phyloP scores from a whole-genome alignment of 2,888 invertebrate genomes.

The Acrocera orbiculus region DNA sequence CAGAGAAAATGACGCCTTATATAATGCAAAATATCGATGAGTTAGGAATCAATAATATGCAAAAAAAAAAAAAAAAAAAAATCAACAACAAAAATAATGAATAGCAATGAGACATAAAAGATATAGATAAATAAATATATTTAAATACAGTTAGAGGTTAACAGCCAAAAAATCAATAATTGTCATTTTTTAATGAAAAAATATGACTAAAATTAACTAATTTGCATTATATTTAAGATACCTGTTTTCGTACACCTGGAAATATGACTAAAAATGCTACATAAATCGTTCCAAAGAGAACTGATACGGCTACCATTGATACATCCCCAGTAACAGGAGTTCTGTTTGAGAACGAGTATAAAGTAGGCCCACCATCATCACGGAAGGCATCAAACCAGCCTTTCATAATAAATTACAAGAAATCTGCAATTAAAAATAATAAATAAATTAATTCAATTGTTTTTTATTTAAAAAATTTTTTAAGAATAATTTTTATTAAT shows the following conservation, averaged over 20 bases:
- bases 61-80: too few species aligned
- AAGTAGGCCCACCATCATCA: constrained; percentile 88
- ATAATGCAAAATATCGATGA: too few species aligned
- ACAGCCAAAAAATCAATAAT: neutral
- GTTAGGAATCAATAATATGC: too few species aligned
- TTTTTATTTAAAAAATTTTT: too few species aligned
- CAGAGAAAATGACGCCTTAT: too few species aligned
- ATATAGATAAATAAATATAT: too few species aligned
- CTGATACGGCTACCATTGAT: constrained; percentile 65
- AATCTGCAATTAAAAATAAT: constrained; percentile 16
- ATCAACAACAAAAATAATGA: too few species aligned
- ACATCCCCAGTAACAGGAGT: constrained; percentile 92
- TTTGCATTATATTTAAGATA: constrained; percentile 25
- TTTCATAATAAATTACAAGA: constrained; percentile 46
- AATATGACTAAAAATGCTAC: constrained; percentile 89
- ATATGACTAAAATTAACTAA: neutral
- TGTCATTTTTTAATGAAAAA: neutral
- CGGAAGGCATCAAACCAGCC: constrained; percentile 97
- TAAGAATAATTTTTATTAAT: neutral
- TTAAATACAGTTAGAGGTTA: too few species aligned
- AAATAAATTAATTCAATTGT: too few species aligned
- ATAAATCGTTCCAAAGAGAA: constrained; percentile 79
- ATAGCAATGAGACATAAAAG: too few species aligned
- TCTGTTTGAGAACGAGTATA: constrained; percentile 86
- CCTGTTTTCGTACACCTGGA: constrained; percentile 89